These are phyloP conservation scores for Hydropotes inermis DNA, from an alignment of 2,113 vertebrate species.

Conservation along the genomic window DNA sequence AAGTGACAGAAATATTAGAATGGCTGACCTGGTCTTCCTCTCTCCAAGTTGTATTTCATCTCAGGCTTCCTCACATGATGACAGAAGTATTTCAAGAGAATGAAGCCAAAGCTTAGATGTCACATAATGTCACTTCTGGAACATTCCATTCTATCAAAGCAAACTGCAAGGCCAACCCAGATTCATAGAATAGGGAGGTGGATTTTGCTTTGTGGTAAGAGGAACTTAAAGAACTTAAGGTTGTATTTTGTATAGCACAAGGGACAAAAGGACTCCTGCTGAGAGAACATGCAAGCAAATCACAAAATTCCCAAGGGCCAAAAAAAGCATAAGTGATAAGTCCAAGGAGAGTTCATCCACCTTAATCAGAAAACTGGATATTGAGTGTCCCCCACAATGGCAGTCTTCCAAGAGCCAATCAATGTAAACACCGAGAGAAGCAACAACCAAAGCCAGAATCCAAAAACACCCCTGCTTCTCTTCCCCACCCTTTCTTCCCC, in stretches of 20 bases:
- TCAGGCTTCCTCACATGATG: neutral
- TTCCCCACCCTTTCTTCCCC: neutral
- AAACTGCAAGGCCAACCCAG: neutral
- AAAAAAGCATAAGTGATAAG: neutral
- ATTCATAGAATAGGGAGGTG: neutral
- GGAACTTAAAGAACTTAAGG: neutral
- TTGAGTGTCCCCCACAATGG: accelerated
- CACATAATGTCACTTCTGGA: neutral
- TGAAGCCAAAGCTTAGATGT: neutral
- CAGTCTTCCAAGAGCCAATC: neutral
- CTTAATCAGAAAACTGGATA: neutral
- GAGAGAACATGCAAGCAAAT: neutral
- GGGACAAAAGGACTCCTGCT: neutral
- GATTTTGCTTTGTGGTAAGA: neutral
- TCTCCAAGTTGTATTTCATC: neutral
- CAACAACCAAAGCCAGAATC: neutral
- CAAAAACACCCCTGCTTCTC: neutral
- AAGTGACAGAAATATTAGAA: neutral
- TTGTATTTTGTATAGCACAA: neutral
- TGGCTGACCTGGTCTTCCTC: neutral
- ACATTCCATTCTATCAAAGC: neutral
- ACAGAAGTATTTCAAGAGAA: neutral
- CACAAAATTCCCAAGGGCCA: neutral
- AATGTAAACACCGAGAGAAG: neutral
- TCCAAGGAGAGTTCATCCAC: neutral